These are phyloP conservation scores for Drosophila littoralis DNA, from an alignment of 1,140 invertebrate genomes.

Conservation along the genomic window DNA sequence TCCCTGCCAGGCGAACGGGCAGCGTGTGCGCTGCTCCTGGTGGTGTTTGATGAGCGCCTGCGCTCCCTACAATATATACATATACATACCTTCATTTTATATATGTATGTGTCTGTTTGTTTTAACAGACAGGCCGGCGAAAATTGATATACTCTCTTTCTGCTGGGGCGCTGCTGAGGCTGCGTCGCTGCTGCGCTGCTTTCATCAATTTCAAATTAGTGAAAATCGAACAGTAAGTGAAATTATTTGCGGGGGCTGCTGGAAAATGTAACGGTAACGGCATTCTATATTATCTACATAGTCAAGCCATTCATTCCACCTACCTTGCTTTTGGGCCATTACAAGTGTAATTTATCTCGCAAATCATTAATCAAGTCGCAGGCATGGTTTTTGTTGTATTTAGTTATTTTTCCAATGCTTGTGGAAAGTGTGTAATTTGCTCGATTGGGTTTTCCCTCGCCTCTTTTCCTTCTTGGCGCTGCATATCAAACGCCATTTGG, in stretches of 20 bases:
- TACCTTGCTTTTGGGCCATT: slow-evolving; percentile 61
- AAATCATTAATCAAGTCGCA: slow-evolving; percentile 78
- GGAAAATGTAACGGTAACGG: slow-evolving; percentile 32
- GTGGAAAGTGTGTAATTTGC: slow-evolving; percentile 20
- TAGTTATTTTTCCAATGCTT: slow-evolving; percentile 20
- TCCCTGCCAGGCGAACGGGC: not conserved
- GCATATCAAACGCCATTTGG: slow-evolving; percentile 44
- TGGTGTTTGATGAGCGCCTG: slow-evolving; percentile 47
- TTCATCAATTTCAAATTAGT: slow-evolving; percentile 83
- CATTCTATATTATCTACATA: slow-evolving; percentile 49
- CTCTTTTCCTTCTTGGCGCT: slow-evolving; percentile 7
- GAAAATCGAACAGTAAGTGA: slow-evolving; percentile 71
- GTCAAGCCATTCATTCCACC: slow-evolving; percentile 54
- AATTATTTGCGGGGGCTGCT: slow-evolving; percentile 61
- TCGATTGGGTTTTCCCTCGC: slow-evolving; percentile 4
- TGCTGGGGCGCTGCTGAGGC: slow-evolving; percentile 16
- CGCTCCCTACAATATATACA: slow-evolving; percentile 53
- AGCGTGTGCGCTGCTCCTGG: not conserved
- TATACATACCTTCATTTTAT: slow-evolving; percentile 21
- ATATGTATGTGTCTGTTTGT: slow-evolving; percentile 45
- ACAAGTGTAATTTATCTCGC: slow-evolving; percentile 82
- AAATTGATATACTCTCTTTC: slow-evolving; percentile 67
- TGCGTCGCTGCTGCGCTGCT: slow-evolving; percentile 46
- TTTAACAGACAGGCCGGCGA: slow-evolving; percentile 50
- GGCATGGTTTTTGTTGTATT: slow-evolving; percentile 23